phyloP scores from a whole-genome alignment of 2,113 vertebrate genomes.

The Prietella phreatophila region DNA sequence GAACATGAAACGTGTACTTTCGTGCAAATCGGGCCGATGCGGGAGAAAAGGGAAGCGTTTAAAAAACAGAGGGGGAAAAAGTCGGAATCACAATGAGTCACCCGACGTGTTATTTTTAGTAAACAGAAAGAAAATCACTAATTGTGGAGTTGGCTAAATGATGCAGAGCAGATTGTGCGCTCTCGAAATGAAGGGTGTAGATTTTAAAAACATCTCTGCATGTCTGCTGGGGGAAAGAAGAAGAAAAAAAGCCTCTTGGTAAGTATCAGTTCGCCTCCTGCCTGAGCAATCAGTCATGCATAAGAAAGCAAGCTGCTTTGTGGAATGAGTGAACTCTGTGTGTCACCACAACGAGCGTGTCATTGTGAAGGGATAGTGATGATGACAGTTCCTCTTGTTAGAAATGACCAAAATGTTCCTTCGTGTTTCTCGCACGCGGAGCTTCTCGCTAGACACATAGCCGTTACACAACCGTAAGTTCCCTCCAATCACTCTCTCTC shows the following conservation, averaged over 20 bases:
- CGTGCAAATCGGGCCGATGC: neutral
- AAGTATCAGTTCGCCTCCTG: conserved; percentile 9
- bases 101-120: neutral
- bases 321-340: conserved; percentile 1
- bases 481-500: neutral
- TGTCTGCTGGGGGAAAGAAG: neutral
- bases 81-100: neutral
- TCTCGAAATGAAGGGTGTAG: neutral
- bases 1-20: neutral
- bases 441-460: neutral
- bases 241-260: neutral
- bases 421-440: neutral
- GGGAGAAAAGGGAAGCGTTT: neutral
- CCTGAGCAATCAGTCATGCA: conserved; percentile 28
- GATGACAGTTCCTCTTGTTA: neutral
- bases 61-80: neutral
- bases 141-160: neutral
- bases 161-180: neutral
- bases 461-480: neutral
- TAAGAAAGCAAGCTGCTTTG: conserved; percentile 28
- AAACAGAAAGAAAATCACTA: neutral
- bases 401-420: neutral
- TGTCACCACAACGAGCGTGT: neutral
- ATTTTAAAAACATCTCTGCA: neutral
- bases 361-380: neutral